Base-by-base conservation (phyloP, 2,888 invertebrate genomes). In the Noctuana brunneofusca region DNA sequence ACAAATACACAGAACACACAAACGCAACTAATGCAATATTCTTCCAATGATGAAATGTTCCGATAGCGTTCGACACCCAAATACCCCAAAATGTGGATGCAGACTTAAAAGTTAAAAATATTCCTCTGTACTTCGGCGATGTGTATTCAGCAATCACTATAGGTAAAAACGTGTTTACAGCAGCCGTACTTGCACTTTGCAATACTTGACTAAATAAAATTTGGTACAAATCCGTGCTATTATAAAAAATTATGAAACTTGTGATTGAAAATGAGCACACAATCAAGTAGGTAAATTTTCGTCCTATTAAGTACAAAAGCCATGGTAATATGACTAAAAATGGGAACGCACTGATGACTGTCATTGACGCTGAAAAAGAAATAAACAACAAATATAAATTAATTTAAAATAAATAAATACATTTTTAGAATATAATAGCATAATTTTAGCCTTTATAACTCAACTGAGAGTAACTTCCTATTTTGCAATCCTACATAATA, bases 71-170 rank as follows among this genome's bases (percentile, higher is more conserved):
- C 12, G 43, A 18, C 3, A 43, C 43, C 43, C 43, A 43, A 43
- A 43, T 43, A 18, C 43, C 43, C 43, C 43, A 43, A 43, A 43
- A 43, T 18, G 41, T 43, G 9, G 41, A 43, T 18, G 41, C 41
- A 18, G 41, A 43, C 18, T 43, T 43, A 43, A 43, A 18, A 43
- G 41, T 43, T 18, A 43, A 18, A 8, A 43, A 18, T 18, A 43
- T 43, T 18, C 41, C 41, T 41, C 41, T 14, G 41, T 41, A 16
- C 41, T 41, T 41, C n/a, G 41, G 41, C 8, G 41, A 41, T 2
- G 41, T 41, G 16, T 16, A 41, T 41, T 41, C 41, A 41, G 41
- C 16, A 41, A 41, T 41, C 16, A 41, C 16, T 16, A 18, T 18
- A 18, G 41, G 41, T 2, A 41, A 18, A 18, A 41, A 1, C 6